These are phyloP conservation scores for Drosophila dives DNA, from an alignment of 2,888 invertebrate genomes.

Conservation along the genomic window DNA sequence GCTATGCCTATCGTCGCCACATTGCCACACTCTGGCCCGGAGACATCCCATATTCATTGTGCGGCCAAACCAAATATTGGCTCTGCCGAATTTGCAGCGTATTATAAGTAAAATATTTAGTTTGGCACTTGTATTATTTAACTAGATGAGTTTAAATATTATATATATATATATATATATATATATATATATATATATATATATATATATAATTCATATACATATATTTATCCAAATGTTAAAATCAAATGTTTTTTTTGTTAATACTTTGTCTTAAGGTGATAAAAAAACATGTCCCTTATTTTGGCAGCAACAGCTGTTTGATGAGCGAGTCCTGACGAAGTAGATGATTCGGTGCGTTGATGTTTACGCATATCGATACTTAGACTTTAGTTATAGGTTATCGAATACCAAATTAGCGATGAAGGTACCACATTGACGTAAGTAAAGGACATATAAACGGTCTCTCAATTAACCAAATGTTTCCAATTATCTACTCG, in stretches of 20 bases:
- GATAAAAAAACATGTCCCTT: not conserved
- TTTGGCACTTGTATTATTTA: too few relatives aligned
- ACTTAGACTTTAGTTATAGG: not conserved
- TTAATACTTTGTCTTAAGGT: not conserved
- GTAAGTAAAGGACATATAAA: not conserved
- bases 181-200: too few relatives aligned
- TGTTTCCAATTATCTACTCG: not conserved
- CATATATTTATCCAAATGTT: slow-evolving; percentile 48
- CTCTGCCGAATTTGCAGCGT: slow-evolving; percentile 41
- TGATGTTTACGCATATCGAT: not conserved
- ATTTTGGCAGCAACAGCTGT: not conserved
- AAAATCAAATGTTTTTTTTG: not conserved
- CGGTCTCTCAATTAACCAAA: not conserved
- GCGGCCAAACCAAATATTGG: slow-evolving; percentile 25
- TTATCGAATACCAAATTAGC: not conserved
- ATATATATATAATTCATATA: too few relatives aligned
- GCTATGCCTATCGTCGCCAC: slow-evolving; percentile 50
- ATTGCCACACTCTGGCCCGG: slow-evolving; percentile 53
- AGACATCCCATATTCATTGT: slow-evolving; percentile 25
- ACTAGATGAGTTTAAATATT: too few relatives aligned
- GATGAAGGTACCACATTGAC: too few relatives aligned
- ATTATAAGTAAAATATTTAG: slow-evolving; percentile 36
- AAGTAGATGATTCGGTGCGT: not conserved
- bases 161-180: too few relatives aligned
- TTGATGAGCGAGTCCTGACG: not conserved